A percentile compares a stretch with the other conserved stretches of the same genome.
These are phyloP conservation scores for Anarhynchus alexandrinus DNA, from an alignment of 2,113 vertebrate species.

Conservation along the genomic window DNA sequence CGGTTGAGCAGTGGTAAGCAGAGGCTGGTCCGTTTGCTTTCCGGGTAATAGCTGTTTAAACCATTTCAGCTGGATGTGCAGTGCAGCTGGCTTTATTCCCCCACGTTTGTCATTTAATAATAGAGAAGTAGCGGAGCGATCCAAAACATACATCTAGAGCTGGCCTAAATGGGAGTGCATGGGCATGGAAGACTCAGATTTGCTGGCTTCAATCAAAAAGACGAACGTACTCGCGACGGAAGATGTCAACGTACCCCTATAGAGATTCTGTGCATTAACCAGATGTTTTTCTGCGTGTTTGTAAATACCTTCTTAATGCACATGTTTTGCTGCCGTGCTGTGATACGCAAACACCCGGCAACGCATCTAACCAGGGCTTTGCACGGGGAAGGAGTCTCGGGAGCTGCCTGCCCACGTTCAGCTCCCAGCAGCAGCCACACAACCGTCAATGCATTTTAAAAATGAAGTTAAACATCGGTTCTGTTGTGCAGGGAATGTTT, in stretches of 20 bases:
- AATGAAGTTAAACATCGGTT: background rate
- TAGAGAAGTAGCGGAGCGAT: background rate
- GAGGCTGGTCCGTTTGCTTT: background rate
- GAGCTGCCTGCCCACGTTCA: background rate
- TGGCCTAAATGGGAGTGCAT: background rate
- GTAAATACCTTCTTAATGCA: background rate
- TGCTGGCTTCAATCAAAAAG: background rate
- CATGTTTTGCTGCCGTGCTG: background rate
- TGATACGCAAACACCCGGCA: background rate
- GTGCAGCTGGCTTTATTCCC: background rate
- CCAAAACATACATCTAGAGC: background rate
- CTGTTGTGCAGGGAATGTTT: background rate
- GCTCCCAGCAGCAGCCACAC: background rate
- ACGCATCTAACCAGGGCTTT: background rate
- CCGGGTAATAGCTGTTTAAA: background rate
- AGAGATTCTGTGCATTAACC: background rate
- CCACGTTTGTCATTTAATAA: background rate
- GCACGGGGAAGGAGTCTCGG: rapidly evolving
- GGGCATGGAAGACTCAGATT: background rate
- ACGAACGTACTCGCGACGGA: rapidly evolving
- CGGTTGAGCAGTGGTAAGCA: rapidly evolving
- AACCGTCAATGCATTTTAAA: background rate
- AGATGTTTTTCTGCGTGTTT: background rate
- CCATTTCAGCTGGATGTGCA: background rate
- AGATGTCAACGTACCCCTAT: rapidly evolving